Base-by-base conservation (phyloP, 2,888 invertebrate species). In the Lasioglossum leucozonium region DNA sequence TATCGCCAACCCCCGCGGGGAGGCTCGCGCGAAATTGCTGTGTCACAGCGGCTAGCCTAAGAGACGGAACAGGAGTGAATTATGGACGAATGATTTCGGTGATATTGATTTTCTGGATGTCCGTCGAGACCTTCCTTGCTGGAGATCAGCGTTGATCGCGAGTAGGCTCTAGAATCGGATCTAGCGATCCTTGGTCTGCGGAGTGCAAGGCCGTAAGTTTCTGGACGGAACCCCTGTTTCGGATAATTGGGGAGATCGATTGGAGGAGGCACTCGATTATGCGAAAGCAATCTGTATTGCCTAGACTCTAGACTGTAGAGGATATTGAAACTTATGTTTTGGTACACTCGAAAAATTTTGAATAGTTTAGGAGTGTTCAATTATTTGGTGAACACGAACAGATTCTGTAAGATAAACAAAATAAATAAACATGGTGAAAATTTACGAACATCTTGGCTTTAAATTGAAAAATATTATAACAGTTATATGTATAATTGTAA, bases 71-170 rank as follows among this genome's bases (percentile, higher is more conserved):
- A 18, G 5, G 51, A 18, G 8, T 26, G 51, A 51, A 51, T 37
- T 26, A 44, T 26, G 42, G 51, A 40, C 42, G 82, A 77, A 74
- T 77, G 73, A 82, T 77, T 74, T 62, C 18, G 47, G 16, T 0
- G 72, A 72, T 81, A 82, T 84, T 71, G 84, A 84, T 82, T 82
- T 84, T 13, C 40, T 62, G 18, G 72, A 6, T 11, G 69, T 4
- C 16, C 22, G 42, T 6, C 1, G 11, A 1, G 11, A 22, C 42
- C 26, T 58, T 40, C 40, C 40, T 69, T 8, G 37, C 4, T 26
- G 26, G 11, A 2, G 58, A n/a, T 11, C 11, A 26, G 10, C 10
- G 10, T 2, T 42, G n/a, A 10, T 8, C n/a, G n/a, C 47, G 55
- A 55, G 22, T 5, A 47, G 4, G 4, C 18, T 55, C 11, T 11